phyloP scores from a whole-genome alignment of 2,888 invertebrate species.

The Torymus texanus region DNA sequence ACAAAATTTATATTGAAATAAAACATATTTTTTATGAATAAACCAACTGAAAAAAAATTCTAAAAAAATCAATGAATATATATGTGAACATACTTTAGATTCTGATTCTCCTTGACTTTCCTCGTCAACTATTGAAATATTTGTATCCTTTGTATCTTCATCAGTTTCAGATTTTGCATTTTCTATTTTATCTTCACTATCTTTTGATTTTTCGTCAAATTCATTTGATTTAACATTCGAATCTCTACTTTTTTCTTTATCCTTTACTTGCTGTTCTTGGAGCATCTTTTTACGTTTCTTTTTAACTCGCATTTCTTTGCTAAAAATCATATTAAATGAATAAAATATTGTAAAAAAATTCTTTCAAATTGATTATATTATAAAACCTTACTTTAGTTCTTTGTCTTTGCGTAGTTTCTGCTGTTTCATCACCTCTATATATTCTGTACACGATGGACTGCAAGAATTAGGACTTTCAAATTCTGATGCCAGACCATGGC shows the following conservation, averaged over 20 bases:
- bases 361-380: background rate
- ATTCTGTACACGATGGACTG: slow-evolving; percentile 82
- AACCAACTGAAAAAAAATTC: background rate
- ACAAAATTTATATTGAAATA: slow-evolving; percentile 34
- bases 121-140: slow-evolving; percentile 66
- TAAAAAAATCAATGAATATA: slow-evolving; percentile 15
- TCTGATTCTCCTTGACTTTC: slow-evolving; percentile 66
- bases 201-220: slow-evolving; percentile 64
- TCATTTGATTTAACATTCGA: slow-evolving; percentile 71
- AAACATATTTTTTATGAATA: slow-evolving; percentile 14
- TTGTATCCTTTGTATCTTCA: slow-evolving; percentile 71
- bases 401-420: slow-evolving; percentile 68
- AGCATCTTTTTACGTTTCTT: slow-evolving; percentile 71
- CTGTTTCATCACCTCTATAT: slow-evolving; percentile 71
- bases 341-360: background rate
- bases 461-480: slow-evolving; percentile 88
- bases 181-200: slow-evolving; percentile 56
- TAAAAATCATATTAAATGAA: slow-evolving; percentile 38
- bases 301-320: slow-evolving; percentile 69
- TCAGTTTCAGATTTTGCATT: slow-evolving; percentile 68
- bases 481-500: slow-evolving; percentile 88
- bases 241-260: slow-evolving; percentile 68
- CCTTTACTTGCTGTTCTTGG: slow-evolving; percentile 67
- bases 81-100: slow-evolving; percentile 65
- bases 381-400: slow-evolving; percentile 60